Base-by-base conservation (phyloP, 2,888 invertebrate species). In the Apamea epomidion region DNA sequence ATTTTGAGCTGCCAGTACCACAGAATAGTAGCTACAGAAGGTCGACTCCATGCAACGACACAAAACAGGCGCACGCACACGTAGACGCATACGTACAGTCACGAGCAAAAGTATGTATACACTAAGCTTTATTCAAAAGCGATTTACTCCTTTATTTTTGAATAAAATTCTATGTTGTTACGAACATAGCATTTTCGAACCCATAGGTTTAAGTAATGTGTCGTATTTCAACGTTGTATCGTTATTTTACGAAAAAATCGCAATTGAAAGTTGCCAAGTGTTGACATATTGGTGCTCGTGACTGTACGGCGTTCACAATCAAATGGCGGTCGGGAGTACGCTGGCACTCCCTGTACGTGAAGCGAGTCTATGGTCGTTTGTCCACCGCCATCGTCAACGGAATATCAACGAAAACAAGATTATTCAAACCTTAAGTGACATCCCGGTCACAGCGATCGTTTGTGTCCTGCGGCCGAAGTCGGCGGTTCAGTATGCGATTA, bases 21-120 rank as follows among this genome's bases (percentile, higher is more conserved):
- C 18, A 45, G 51, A 37, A 68, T 25, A 69, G 37, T 12, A 42
- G 42, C 42, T 42, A 10, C 68, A 81, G 81, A 78, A 84, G 60
- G 10, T 16, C 5, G 0, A 2, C 0, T 51, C 10, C 1, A 6
- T 21, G 4, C 18, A 32, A 74, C 14, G 1, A 32, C 42, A n/a
- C 0, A 7, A 58, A 48, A 62, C 1, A 0, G 4, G 1, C 18
- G 0, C n/a, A 78, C 0, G 18, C 29, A 37, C 14, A 25, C 14
- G 16, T 1, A 21, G 12, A 60, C 8, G 2, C 8, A 18, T 18
- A 29, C 21, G 21, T 12, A n/a, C n/a, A n/a, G n/a, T n/a, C n/a
- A n/a, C n/a, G n/a, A n/a, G n/a, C n/a, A n/a, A n/a, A n/a, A n/a
- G n/a, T n/a, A n/a, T n/a, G n/a, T n/a, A n/a, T n/a, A n/a, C n/a